A percentile compares a stretch with the other conserved stretches of the same genome.
Evolutionary conservation across 2,797 vertebrate species (phyloP).

Genomic region (Margarornis squamiger): DNA sequence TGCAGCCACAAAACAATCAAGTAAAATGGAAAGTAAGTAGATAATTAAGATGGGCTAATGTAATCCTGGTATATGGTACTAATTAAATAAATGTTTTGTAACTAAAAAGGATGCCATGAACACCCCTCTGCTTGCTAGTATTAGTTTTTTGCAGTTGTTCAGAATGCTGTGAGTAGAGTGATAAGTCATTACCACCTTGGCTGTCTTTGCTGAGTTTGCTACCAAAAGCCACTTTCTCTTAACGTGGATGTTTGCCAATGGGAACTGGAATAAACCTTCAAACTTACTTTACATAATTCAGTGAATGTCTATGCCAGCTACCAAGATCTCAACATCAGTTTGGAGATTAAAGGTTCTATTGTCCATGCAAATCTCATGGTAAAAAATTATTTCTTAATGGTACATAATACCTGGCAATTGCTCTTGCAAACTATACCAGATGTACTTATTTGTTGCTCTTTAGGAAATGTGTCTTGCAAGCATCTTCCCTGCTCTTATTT

Average conservation of each 20-base stretch:
- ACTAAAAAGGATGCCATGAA: background rate
- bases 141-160: background rate
- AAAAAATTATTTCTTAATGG: background rate
- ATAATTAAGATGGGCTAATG: background rate
- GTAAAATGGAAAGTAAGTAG: background rate
- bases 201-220: background rate
- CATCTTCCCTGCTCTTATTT: background rate
- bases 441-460: background rate
- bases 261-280: background rate
- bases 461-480: background rate
- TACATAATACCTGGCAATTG: background rate
- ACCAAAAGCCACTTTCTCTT: background rate
- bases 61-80: background rate
- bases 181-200: background rate
- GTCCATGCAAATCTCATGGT: conserved; percentile 10
- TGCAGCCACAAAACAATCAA: background rate
- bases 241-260: background rate
- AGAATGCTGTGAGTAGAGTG: background rate
- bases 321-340: background rate
- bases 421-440: background rate
- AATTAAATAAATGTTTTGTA: background rate
- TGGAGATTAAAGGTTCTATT: background rate
- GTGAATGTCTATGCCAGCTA: background rate
- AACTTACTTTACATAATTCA: background rate
- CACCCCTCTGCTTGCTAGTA: background rate